These are phyloP conservation scores for Epinephelus moara DNA, from an alignment of 2,113 vertebrate species.

Conservation along the genomic window DNA sequence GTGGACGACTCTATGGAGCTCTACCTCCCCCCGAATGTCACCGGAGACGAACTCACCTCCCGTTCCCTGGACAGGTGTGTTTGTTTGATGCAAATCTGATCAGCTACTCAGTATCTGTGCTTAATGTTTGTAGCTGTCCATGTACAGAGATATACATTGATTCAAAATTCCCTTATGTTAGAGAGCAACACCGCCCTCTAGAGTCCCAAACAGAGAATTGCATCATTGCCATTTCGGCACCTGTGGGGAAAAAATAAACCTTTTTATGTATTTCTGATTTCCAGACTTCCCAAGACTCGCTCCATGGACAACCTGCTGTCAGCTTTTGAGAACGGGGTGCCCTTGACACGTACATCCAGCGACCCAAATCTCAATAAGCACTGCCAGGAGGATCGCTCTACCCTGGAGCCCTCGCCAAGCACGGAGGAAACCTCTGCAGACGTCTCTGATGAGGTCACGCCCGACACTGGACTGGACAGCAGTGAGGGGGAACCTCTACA, in stretches of 20 bases:
- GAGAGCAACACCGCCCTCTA: conserved; percentile 65
- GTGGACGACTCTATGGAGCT: conserved; percentile 94
- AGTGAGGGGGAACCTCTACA: conserved; percentile 44
- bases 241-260: not conserved
- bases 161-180: not conserved
- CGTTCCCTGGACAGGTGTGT: conserved; percentile 93
- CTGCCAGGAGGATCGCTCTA: conserved; percentile 89
- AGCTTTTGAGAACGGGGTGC: conserved; percentile 91
- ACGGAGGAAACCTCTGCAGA: conserved; percentile 69
- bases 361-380: conserved; percentile 98
- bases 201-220: conserved; percentile 27
- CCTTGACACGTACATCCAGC: conserved; percentile 95
- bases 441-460: conserved; percentile 51
- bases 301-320: conserved; percentile 97
- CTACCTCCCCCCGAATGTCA: conserved; percentile 88
- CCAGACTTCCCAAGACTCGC: conserved; percentile 96
- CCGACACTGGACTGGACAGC: conserved; percentile 29
- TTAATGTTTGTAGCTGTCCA: not conserved
- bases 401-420: conserved; percentile 83
- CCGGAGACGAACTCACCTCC: conserved; percentile 92
- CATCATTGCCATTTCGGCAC: not conserved
- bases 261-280: conserved; percentile 29
- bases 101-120: not conserved
- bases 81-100: not conserved
- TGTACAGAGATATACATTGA: not conserved